These are phyloP conservation scores for Podarcis cretensis DNA, from an alignment of 2,113 vertebrate species.

Conservation along the genomic window DNA sequence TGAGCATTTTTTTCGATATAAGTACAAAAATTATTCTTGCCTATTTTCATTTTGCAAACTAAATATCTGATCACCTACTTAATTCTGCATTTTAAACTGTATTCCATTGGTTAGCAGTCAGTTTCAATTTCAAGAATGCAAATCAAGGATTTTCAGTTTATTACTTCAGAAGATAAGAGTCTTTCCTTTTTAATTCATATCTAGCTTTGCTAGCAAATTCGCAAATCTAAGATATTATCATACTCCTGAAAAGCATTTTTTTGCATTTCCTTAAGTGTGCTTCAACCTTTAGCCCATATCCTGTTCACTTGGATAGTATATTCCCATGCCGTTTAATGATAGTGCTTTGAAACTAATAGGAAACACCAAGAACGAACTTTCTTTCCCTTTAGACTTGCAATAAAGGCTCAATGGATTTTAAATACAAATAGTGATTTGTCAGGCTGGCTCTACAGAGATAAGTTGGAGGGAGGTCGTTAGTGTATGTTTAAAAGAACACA, in stretches of 20 bases:
- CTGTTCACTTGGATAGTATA: background rate
- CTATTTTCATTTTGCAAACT: background rate
- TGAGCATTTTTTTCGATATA: background rate
- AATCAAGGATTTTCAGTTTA: background rate
- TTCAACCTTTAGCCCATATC: background rate
- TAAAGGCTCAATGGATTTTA: slow-evolving; percentile 21
- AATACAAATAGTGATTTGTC: slow-evolving; percentile 19
- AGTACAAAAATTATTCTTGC: background rate
- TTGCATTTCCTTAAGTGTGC: too few species aligned
- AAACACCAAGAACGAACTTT: background rate
- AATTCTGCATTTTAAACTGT: background rate
- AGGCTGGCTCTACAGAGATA: slow-evolving; percentile 34
- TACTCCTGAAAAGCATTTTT: slow-evolving; percentile 2
- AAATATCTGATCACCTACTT: background rate
- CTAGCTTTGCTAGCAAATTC: background rate
- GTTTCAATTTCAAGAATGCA: background rate
- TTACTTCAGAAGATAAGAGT: background rate
- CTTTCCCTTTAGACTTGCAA: background rate
- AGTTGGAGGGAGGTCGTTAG: slow-evolving; percentile 12
- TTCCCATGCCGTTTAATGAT: background rate
- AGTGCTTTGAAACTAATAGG: background rate
- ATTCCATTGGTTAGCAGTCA: background rate
- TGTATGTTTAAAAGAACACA: slow-evolving; percentile 31
- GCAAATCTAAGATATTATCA: background rate
- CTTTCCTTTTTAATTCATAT: background rate